Percentiles rank a stretch among this genome's conserved stretches.
phyloP scores from a whole-genome alignment of 2,888 invertebrate genomes.

The Pristionchus mayeri region DNA sequence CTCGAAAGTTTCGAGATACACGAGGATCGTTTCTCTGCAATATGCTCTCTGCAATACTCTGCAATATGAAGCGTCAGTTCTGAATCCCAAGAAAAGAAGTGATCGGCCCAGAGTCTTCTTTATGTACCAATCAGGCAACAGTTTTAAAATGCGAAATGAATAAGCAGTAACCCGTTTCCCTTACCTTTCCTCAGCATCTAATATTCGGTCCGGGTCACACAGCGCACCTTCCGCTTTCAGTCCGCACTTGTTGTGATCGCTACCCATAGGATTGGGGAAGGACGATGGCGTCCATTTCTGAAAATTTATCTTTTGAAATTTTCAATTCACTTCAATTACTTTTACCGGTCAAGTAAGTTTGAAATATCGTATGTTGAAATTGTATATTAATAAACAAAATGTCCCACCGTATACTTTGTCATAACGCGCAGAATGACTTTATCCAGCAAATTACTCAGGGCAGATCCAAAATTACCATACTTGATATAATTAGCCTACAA shows the following conservation, averaged over 20 bases:
- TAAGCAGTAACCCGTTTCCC: no score
- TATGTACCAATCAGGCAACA: no score
- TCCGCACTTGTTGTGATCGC: conserved; percentile 22
- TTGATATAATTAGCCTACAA: background rate
- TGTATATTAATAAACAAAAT: no score
- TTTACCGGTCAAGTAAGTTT: no score
- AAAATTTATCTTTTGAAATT: no score
- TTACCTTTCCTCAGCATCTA: conserved; percentile 20
- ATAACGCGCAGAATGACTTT: background rate
- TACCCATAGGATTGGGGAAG: conserved; percentile 7
- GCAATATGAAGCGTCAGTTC: no score
- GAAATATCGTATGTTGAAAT: no score
- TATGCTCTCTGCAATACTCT: no score
- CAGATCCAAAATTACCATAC: background rate
- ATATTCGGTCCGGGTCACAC: conserved; percentile 38
- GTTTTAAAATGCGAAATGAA: no score
- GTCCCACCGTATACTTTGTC: background rate
- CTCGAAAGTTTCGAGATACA: conserved; percentile 1
- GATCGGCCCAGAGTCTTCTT: no score
- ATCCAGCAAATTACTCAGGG: background rate
- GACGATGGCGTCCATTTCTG: background rate
- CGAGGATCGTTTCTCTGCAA: background rate
- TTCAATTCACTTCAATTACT: no score
- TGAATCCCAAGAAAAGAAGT: no score
- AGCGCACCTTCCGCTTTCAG: background rate